These are phyloP conservation scores for Strigamia crassipes DNA, from an alignment of 2,888 invertebrate species.

Conservation along the genomic window DNA sequence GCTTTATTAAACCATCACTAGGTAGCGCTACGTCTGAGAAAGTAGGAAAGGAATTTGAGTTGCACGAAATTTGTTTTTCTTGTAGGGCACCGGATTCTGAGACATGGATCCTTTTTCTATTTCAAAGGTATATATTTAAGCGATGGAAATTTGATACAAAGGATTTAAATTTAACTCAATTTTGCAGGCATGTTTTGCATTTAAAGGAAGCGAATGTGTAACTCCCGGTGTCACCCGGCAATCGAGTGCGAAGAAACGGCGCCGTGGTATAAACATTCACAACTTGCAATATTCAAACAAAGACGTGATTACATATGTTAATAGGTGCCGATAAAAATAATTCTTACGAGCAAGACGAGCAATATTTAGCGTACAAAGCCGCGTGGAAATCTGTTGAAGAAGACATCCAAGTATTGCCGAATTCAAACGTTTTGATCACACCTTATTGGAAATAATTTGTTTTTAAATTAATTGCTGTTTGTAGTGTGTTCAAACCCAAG, in stretches of 20 bases:
- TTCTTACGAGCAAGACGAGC: neutral
- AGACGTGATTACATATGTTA: neutral
- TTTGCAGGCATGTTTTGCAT: conserved; percentile 2
- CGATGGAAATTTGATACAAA: neutral
- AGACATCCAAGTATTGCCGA: neutral
- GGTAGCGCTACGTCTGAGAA: too few species aligned
- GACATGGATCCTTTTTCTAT: neutral
- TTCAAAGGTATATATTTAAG: neutral
- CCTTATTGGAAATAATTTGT: neutral
- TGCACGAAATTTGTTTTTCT: neutral
- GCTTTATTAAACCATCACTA: too few species aligned
- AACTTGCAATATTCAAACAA: too few species aligned
- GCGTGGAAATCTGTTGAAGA: neutral
- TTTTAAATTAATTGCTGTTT: neutral
- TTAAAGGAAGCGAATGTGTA: neutral
- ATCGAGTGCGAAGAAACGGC: neutral
- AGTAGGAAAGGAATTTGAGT: too few species aligned
- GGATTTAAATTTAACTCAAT: neutral
- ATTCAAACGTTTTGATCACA: neutral
- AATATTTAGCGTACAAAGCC: neutral
- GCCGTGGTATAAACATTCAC: neutral
- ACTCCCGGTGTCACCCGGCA: neutral
- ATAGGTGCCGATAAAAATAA: neutral
- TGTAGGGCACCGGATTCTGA: too few species aligned
- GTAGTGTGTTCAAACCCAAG: neutral